Conservation (phyloP, 2,888 invertebrate genomes). For the Philhelius pedissequus region DNA sequence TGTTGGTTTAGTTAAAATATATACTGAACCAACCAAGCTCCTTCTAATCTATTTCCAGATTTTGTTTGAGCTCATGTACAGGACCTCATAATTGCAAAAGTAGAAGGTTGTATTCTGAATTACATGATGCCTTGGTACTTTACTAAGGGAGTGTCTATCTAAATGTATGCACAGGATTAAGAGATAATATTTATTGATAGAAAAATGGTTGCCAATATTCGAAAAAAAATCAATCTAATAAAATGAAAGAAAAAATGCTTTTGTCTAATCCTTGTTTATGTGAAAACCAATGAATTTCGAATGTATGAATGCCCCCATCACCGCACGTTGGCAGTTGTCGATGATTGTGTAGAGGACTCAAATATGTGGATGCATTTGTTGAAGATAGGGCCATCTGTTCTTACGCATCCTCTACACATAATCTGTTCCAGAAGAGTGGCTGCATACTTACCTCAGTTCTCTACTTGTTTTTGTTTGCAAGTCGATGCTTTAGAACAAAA, state of each 20-base stretch:
- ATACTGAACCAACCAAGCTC: background rate
- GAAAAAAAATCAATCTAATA: background rate
- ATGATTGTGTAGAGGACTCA: no score
- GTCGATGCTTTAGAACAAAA: no score
- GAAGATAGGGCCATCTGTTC: no score
- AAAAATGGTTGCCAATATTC: conserved; percentile 1
- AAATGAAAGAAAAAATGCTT: background rate
- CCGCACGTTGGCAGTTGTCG: no score
- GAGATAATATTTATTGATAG: conserved; percentile 51
- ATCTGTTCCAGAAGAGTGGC: no score
- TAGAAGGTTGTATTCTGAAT: background rate
- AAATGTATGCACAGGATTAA: conserved; percentile 41
- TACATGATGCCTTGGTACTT: background rate
- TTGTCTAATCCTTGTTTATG: no score
- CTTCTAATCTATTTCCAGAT: conserved; percentile 11
- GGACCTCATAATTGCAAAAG: conserved; percentile 52
- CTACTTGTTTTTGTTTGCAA: no score
- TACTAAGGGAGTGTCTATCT: background rate
- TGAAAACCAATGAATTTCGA: no score
- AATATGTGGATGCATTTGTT: no score
- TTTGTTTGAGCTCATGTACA: conserved; percentile 1
- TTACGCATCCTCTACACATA: no score
- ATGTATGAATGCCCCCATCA: no score
- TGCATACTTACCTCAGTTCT: no score
- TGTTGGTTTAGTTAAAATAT: background rate